Base-by-base conservation (phyloP, 1,140 invertebrate genomes). In the Bombus ignitus region DNA sequence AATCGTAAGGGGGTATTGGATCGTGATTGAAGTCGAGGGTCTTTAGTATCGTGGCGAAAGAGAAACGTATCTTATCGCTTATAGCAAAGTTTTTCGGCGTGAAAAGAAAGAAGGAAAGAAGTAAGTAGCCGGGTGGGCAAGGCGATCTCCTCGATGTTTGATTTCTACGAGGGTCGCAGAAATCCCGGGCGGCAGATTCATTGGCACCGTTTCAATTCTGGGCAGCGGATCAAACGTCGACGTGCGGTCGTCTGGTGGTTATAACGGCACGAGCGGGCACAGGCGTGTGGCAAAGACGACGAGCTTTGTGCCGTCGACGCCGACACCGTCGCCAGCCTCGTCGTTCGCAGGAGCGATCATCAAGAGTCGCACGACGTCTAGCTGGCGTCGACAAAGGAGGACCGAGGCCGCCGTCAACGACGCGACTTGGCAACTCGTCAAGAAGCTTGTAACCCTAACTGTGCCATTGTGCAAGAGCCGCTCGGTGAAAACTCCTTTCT, bases 161-260 rank as follows among this genome's bases (percentile, higher is more conserved):
- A 83, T 87, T 88, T 79, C 80, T 82, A 74, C 68, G 39, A 59
- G 83, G 84, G 53, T 89, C 81, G 86, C 83, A 82, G 81, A 83
- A 83, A 85, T 89, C 81, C 87, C 70, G 47, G 42, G 62, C 86
- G 86, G 83, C 68, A 65, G 89, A 88, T 92, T 94, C 92, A 94
- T 94, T 95, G 94, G 94, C 94, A 94, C 91, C 92, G 93, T 94
- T 95, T 95, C 94, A 94, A 95, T 91, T 88, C 83, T 78, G 90
- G 87, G 88, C 88, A 92, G 82, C 89, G 93, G 93, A 94, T 94
- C 92, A 94, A 94, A 94, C 93, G 91, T 78, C 88, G 87, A 90
- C 86, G 83, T 88, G 89, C 89, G 89, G 89, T 89, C 78, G 89
- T 88, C 83, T 83, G 89, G 73, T 44, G 88, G 85, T 83, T 90